phyloP scores from a whole-genome alignment of 2,113 vertebrate species.

The Astatoreochromis straeleni region DNA sequence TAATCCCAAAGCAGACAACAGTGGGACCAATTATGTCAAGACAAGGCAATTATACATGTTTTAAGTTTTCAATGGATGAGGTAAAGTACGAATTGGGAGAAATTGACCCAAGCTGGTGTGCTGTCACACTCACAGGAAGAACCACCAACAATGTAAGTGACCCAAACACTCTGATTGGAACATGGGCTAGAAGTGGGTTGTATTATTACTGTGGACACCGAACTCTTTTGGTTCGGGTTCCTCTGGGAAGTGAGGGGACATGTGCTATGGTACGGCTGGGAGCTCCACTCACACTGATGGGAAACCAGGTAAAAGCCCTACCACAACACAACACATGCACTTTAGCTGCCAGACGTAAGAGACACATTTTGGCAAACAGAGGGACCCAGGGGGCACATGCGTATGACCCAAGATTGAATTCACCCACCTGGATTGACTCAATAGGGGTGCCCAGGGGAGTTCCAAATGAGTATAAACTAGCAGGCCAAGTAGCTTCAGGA shows the following conservation, averaged over 20 bases:
- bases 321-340: rapidly evolving
- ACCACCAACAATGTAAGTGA: background rate
- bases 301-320: background rate
- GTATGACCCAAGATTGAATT: rapidly evolving
- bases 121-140: background rate
- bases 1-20: background rate
- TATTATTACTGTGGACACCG: rapidly evolving
- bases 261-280: background rate
- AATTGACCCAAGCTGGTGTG: background rate
- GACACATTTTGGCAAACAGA: background rate
- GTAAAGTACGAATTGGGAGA: background rate
- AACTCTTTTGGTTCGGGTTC: background rate
- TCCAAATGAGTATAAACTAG: background rate
- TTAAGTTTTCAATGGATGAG: background rate
- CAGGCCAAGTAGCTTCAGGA: background rate
- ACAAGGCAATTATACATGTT: background rate
- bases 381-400: rapidly evolving
- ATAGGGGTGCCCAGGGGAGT: rapidly evolving
- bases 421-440: background rate
- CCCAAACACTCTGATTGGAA: rapidly evolving
- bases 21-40: rapidly evolving
- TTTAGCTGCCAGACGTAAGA: background rate
- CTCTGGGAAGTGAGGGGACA: rapidly evolving
- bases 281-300: rapidly evolving
- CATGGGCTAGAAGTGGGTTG: background rate